phyloP scores from a whole-genome alignment of 2,888 invertebrate genomes.

The Chaetoderma sp. region DNA sequence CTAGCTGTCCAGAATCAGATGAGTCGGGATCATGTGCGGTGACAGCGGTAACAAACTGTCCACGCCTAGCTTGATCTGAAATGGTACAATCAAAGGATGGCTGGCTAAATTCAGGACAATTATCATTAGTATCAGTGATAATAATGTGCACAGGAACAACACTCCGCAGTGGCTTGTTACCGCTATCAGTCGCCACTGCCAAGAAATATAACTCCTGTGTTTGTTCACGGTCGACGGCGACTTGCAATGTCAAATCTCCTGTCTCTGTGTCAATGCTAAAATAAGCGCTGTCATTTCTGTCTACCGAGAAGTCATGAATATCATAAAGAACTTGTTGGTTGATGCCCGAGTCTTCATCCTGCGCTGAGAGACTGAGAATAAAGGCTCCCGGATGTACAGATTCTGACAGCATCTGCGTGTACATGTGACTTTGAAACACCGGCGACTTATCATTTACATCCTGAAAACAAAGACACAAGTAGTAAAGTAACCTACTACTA shows the following conservation, averaged over 20 bases:
- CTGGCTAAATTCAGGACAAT: constrained; percentile 75
- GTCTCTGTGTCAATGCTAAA: constrained; percentile 83
- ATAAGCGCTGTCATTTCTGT: constrained; percentile 73
- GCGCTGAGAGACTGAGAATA: constrained; percentile 61
- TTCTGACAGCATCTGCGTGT: constrained; percentile 64
- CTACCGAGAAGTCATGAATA: constrained; percentile 71
- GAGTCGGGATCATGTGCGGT: constrained; percentile 90
- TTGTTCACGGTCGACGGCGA: constrained; percentile 57
- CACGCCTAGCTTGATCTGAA: constrained; percentile 85
- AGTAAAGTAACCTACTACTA: neutral
- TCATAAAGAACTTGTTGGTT: constrained; percentile 77
- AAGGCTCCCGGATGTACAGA: constrained; percentile 61
- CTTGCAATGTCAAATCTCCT: constrained; percentile 81
- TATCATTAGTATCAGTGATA: constrained; percentile 92
- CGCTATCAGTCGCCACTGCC: constrained; percentile 84
- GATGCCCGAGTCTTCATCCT: constrained; percentile 60
- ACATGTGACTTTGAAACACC: constrained; percentile 50
- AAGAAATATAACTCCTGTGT: constrained; percentile 80
- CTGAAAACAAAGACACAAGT: constrained; percentile 69
- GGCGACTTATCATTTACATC: constrained; percentile 71
- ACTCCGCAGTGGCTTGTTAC: constrained; percentile 83
- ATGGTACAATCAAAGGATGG: constrained; percentile 80
- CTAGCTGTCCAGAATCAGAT: constrained; percentile 80
- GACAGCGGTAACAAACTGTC: constrained; percentile 88
- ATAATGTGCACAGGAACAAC: constrained; percentile 86